Conservation (phyloP, 2,113 vertebrate genomes). For the Hiodon tergisus region DNA sequence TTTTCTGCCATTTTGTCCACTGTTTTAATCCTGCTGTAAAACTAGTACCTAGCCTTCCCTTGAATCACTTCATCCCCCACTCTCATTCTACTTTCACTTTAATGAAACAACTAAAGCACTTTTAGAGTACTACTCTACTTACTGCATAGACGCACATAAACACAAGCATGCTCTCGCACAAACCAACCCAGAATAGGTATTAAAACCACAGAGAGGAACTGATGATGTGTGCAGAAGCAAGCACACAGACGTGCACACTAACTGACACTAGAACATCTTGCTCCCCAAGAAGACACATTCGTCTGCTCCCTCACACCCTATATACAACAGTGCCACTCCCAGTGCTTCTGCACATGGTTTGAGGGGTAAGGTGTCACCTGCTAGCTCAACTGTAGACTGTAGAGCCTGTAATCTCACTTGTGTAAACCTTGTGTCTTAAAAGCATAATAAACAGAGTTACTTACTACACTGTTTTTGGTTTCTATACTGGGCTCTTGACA, state of each 20-base stretch:
- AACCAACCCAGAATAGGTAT: neutral
- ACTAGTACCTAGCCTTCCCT: neutral
- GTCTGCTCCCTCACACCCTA: neutral
- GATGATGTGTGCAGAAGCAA: conserved; percentile 2
- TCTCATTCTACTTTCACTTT: neutral
- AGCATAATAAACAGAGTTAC: conserved; percentile 50
- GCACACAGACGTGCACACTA: neutral
- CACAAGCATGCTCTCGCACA: neutral
- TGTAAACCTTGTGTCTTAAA: conserved; percentile 43
- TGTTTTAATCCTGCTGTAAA: conserved; percentile 2
- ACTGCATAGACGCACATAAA: neutral
- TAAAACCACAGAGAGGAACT: neutral
- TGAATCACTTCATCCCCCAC: neutral
- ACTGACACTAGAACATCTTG: neutral
- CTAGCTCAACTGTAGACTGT: conserved; percentile 32
- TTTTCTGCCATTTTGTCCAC: conserved; percentile 37
- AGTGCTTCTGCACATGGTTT: neutral
- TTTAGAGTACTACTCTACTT: conserved; percentile 46
- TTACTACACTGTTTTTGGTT: conserved; percentile 26
- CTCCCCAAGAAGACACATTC: neutral
- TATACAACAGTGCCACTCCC: neutral
- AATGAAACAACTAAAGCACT: conserved; percentile 50
- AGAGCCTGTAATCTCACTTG: conserved; percentile 38
- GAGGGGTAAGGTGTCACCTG: neutral
- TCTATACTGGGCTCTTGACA: conserved; percentile 4